Evolutionary conservation across 2,797 vertebrate species (phyloP), one percentile per base, ranked within the genome.

Genomic region (Tolypeutes matacus): DNA sequence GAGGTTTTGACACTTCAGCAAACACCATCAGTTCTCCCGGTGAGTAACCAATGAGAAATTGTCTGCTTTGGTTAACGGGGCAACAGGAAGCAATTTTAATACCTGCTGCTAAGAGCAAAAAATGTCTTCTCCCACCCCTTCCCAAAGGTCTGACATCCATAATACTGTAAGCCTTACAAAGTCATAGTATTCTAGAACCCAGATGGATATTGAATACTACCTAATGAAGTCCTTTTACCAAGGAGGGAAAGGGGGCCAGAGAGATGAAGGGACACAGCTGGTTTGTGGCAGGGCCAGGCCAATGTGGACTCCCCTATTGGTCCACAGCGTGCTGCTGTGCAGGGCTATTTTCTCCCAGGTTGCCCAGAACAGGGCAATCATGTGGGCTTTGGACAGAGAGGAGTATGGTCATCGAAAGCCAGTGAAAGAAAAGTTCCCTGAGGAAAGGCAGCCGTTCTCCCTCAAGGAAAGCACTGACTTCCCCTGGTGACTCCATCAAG

Each of bases 1-100:
- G 95, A 93, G 42, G 96, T 96, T 97, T 96, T 96, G 87, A 97
- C 95, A 92, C 92, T n/a, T 97, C 25, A 64, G 12, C 92, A 86
- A 69, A 84, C 69, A 62, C 94, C 67, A 3, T 58, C 23, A 2
- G 42, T 86, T 95, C 96, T 89, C 88, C 14, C 67, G 14, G 86
- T 69, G 91, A 94, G 23, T 46, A 91, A 39, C 39, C 53, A 73
- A 42, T 92, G 96, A 96, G 95, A 96, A 96, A 31, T 77, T 3
- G 34, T 89, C 93, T 58, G 81, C 89, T 92, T 94, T 89, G 95
- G 96, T 94, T 96, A 97, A 86, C 82, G 12, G 34, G 29, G 80
- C 0, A 39, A 88, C 95, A 95, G 97, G 95, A 97, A 98, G 89
- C 92, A 39, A 94, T 85, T 87, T 95, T 77, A 51, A 81, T 96